phyloP scores from a whole-genome alignment of 2,888 invertebrate species.

The Galeruca laticollis region DNA sequence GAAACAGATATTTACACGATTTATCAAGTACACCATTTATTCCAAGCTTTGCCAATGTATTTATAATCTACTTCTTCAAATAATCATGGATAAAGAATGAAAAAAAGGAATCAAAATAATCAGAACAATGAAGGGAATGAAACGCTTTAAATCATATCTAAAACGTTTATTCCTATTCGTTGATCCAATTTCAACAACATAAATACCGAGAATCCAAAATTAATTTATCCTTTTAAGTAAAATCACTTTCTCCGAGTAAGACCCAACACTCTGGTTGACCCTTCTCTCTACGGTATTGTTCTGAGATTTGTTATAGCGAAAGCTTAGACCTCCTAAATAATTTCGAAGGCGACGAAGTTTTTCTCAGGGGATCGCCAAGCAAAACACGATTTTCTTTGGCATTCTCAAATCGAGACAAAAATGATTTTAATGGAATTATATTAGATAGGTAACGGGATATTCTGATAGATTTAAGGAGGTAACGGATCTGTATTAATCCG shows the following conservation, averaged over 20 bases:
- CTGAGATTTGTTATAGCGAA: conserved; percentile 5
- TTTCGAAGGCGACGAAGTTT: conserved; percentile 29
- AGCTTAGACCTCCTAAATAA: conserved; percentile 23
- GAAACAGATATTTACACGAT: too few species aligned
- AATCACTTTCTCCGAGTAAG: neutral
- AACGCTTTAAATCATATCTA: too few species aligned
- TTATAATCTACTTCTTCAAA: too few species aligned
- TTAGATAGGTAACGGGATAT: neutral
- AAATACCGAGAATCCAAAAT: neutral
- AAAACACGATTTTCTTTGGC: conserved; percentile 19
- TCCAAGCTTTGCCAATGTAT: too few species aligned
- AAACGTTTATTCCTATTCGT: too few species aligned
- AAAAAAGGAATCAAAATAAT: too few species aligned
- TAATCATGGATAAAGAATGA: too few species aligned
- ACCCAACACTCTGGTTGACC: neutral
- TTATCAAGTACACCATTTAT: too few species aligned
- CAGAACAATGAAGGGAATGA: too few species aligned
- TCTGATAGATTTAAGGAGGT: neutral
- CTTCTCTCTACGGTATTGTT: conserved; percentile 4
- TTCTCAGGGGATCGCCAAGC: conserved; percentile 21
- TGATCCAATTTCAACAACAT: too few species aligned
- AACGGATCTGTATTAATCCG: neutral
- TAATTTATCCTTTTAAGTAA: neutral
- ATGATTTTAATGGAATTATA: conserved; percentile 2
- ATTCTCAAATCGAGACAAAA: conserved; percentile 1